Evolutionary conservation across 2,888 invertebrate species (phyloP), one percentile per base, ranked within the genome.

Genomic region (Dromius quadrimaculatus): DNA sequence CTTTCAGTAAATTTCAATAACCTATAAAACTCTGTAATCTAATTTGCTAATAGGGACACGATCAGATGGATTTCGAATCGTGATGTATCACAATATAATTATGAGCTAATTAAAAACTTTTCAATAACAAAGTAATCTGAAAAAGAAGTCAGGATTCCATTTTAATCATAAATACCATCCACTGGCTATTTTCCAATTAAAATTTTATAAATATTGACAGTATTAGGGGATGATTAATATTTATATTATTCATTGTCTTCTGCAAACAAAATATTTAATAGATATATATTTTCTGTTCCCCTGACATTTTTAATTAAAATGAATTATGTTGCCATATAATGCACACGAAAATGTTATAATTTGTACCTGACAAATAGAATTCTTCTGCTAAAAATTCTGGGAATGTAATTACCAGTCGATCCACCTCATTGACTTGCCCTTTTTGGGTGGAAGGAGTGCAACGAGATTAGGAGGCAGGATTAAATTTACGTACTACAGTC

Each of bases 401-500:
- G 8, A 28, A 5, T 28, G 8, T 28, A 28, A 28, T 5, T 8
- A 28, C 28, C n/a, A n/a, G n/a, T n/a, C n/a, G n/a, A n/a, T n/a
- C n/a, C n/a, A n/a, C n/a, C n/a, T n/a, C n/a, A n/a, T n/a, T n/a
- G n/a, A n/a, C n/a, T n/a, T n/a, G n/a, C n/a, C n/a, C n/a, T n/a
- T n/a, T n/a, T n/a, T n/a, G n/a, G n/a, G n/a, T n/a, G 32, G 28
- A 28, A 28, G 50, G 15, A 28, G 50, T 28, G 50, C 50, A 54
- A 41, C 41, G 54, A 65, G 65, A 65, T 65, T 65, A 65, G 47
- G 64, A 54, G 54, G 65, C 47, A 32, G 65, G 54, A 65, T 65
- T 34, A 65, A 65, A 65, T 65, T 65, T 65, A 68, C 59, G 68
- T 59, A 68, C 45, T 68, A 32, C 59, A 59, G 54, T 66, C 36